These are phyloP conservation scores for Leptinotarsa undecemlineata DNA, from an alignment of 1,140 invertebrate species.

Conservation along the genomic window DNA sequence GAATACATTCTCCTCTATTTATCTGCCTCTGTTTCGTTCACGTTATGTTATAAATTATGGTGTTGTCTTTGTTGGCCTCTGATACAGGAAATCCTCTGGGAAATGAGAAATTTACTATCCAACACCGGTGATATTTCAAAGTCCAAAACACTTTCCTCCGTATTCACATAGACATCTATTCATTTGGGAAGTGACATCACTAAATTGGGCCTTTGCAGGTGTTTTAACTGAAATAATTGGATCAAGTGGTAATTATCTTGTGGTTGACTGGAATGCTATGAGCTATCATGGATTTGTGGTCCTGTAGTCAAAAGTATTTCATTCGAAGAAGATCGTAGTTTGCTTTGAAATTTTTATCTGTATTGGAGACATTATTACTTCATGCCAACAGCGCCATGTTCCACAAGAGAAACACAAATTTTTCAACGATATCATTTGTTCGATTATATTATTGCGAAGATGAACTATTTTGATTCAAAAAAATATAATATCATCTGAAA, in stretches of 20 bases:
- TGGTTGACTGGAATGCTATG: background rate
- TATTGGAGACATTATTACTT: no score
- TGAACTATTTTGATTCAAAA: no score
- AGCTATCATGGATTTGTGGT: background rate
- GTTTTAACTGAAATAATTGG: background rate
- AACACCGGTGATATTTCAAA: slow-evolving; percentile 46
- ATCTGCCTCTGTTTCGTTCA: slow-evolving; percentile 41
- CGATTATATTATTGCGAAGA: no score
- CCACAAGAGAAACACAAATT: no score
- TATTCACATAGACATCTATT: slow-evolving; percentile 20
- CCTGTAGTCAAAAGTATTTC: no score
- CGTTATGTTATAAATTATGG: slow-evolving; percentile 32
- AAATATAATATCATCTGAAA: no score
- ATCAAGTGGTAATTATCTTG: background rate
- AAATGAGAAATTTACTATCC: slow-evolving; percentile 48
- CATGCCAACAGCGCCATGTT: no score
- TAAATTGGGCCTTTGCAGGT: slow-evolving; percentile 11
- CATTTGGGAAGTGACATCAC: slow-evolving; percentile 20
- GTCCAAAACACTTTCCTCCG: slow-evolving; percentile 46
- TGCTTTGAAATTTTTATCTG: no score
- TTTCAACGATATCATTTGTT: no score
- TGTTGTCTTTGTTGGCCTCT: slow-evolving; percentile 23
- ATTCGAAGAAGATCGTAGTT: no score
- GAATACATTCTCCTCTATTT: slow-evolving; percentile 34
- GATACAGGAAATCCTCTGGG: slow-evolving; percentile 36